These are phyloP conservation scores for Callopanchax toddi DNA, from an alignment of 2,113 vertebrate species.

Conservation along the genomic window DNA sequence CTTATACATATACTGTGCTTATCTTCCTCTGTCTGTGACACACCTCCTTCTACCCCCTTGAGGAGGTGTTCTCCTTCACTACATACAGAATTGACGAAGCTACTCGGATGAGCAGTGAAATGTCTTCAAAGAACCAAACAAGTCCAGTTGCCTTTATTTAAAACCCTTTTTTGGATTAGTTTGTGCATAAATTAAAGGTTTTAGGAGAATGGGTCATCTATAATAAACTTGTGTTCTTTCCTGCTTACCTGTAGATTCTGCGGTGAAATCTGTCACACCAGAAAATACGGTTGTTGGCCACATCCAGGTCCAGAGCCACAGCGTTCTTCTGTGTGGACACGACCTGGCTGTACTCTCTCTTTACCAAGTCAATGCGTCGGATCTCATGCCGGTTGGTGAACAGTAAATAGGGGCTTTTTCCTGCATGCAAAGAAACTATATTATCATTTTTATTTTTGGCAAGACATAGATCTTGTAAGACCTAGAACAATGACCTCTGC, in stretches of 20 bases:
- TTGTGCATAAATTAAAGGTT: too few species aligned
- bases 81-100: too few species aligned
- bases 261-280: slow-evolving; percentile 97
- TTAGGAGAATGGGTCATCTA: not conserved
- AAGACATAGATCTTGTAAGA: too few species aligned
- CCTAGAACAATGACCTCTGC: too few species aligned
- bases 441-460: too few species aligned
- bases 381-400: slow-evolving; percentile 98
- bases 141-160: too few species aligned
- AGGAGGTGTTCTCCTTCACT: too few species aligned
- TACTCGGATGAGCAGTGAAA: too few species aligned
- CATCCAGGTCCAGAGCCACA: slow-evolving; percentile 91
- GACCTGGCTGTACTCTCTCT: slow-evolving; percentile 92
- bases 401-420: slow-evolving; percentile 91
- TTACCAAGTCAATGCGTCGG: slow-evolving; percentile 90
- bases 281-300: slow-evolving; percentile 91
- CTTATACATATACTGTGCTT: too few species aligned
- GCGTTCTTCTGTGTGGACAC: slow-evolving; percentile 96
- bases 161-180: not conserved
- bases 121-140: too few species aligned
- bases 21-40: too few species aligned
- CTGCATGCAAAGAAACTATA: slow-evolving; percentile 50
- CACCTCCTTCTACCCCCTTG: too few species aligned
- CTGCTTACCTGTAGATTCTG: slow-evolving; percentile 96
- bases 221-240: slow-evolving; percentile 56